Percentiles rank a stretch among this genome's conserved stretches.
Evolutionary conservation across 23 tunicate genomes (phyloP).

Genomic region (Halocynthia roretzi): DNA sequence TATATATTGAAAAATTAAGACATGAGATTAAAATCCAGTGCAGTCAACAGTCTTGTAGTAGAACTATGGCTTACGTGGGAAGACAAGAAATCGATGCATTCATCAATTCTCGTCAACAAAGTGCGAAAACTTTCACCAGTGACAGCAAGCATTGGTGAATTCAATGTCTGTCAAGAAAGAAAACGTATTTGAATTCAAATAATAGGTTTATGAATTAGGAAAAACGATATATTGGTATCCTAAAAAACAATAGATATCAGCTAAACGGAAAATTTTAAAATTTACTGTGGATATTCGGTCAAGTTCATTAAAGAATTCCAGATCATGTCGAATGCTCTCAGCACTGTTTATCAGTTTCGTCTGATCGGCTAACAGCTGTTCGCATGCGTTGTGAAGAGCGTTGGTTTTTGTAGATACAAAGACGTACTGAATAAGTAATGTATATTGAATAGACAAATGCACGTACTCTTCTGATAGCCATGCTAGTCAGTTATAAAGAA

Average conservation of each 20-base stretch:
- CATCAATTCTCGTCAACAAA: slow-evolving; percentile 64
- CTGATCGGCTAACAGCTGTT: slow-evolving; percentile 86
- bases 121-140: slow-evolving; percentile 84
- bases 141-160: slow-evolving; percentile 66
- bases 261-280: neutral
- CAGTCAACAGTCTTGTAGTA: neutral
- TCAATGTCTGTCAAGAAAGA: slow-evolving; percentile 39
- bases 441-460: neutral
- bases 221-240: neutral
- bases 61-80: slow-evolving; percentile 39
- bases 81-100: slow-evolving; percentile 85
- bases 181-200: neutral
- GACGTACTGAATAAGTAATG: slow-evolving; percentile 52
- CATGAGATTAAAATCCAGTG: neutral
- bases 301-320: slow-evolving; percentile 67
- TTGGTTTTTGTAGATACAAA: slow-evolving; percentile 91
- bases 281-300: slow-evolving; percentile 56
- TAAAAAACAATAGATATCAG: neutral
- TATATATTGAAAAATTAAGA: neutral
- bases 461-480: too few species aligned
- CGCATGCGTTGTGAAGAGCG: slow-evolving; percentile 98
- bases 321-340: slow-evolving; percentile 79
- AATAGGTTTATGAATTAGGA: neutral
- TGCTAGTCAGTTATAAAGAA: too few species aligned
- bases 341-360: slow-evolving; percentile 73